Evolutionary conservation across 1,140 invertebrate species (phyloP), one percentile per base, ranked within the genome.

Genomic region (Ceratoteleas bidentatus): DNA sequence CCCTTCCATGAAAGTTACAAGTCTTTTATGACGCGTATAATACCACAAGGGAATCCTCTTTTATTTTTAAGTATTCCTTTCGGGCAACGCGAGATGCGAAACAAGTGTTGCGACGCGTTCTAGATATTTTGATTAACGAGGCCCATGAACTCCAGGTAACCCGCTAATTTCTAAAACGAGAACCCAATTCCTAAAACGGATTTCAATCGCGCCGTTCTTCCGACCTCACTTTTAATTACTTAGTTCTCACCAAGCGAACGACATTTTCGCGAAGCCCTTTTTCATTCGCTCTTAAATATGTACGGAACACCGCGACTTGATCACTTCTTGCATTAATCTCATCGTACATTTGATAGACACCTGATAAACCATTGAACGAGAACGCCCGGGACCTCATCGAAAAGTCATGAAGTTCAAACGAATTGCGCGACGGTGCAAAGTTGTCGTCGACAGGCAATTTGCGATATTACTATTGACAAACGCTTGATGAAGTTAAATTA

Each of bases 11-110:
- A 77, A 74, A 84, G 77, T 80, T 76, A 69, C 72, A 73, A 83
- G 72, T 80, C 76, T 83, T 83, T 80, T 64, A 84, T 84, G 82
- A 84, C 73, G 77, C 82, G 73, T 80, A 80, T 77, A 80, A 80
- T 80, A 74, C 76, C 76, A 78, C 24, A 76, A 80, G 81, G 62
- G 76, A 80, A 84, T 74, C 65, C 73, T 58, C 34, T 84, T 78
- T 78, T 81, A 78, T 84, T 78, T 76, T 65, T 15, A 74, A 84
- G 70, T 68, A 79, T 79, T 80, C 43, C 66, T 73, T 80, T 83
- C 61, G 52, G 52, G 70, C 61, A 13, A 24, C 36, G 61, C 60
- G 40, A 43, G 65, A 56, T 73, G 65, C 52, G 16, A 60, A 73
- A 69, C 66, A 66, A 76, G 14, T 66, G 36, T 61, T 60, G 61